A percentile compares a stretch with the other conserved stretches of the same genome.
Conservation (phyloP, 2,888 invertebrate species). For the Chrysodeixis includens region DNA sequence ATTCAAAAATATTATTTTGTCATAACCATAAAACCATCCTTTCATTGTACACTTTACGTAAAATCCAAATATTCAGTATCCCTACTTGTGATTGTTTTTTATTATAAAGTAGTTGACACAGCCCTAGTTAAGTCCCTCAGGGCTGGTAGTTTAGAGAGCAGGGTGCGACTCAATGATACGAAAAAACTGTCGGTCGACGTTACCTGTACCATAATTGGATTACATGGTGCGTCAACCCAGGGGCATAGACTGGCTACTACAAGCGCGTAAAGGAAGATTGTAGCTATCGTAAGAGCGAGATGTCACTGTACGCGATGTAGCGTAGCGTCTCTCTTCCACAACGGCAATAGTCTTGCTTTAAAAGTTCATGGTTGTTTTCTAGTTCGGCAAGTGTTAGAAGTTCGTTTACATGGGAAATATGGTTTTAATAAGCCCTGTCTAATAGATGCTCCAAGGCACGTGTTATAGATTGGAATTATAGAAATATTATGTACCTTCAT, state of each 20-base stretch:
- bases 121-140: constrained; percentile 16
- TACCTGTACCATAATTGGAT: constrained; percentile 55
- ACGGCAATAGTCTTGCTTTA: too few relatives aligned
- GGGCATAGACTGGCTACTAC: constrained; percentile 3
- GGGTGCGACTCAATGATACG: constrained; percentile 63
- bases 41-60: too few relatives aligned
- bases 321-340: too few relatives aligned
- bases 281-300: too few relatives aligned
- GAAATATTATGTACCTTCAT: neutral
- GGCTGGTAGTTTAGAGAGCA: constrained; percentile 24
- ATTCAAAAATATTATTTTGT: too few relatives aligned
- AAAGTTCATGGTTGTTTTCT: neutral
- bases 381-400: neutral
- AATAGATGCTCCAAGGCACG: neutral
- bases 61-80: too few relatives aligned
- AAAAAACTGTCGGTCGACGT: constrained; percentile 56
- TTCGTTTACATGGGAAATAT: neutral
- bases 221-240: constrained; percentile 42
- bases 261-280: too few relatives aligned
- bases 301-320: too few relatives aligned
- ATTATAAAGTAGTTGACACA: constrained; percentile 4
- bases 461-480: neutral
- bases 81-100: too few relatives aligned
- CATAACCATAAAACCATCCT: too few relatives aligned
- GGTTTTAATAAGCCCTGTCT: neutral